Base-by-base conservation (phyloP, 2,888 invertebrate genomes). In the Automeris io region DNA sequence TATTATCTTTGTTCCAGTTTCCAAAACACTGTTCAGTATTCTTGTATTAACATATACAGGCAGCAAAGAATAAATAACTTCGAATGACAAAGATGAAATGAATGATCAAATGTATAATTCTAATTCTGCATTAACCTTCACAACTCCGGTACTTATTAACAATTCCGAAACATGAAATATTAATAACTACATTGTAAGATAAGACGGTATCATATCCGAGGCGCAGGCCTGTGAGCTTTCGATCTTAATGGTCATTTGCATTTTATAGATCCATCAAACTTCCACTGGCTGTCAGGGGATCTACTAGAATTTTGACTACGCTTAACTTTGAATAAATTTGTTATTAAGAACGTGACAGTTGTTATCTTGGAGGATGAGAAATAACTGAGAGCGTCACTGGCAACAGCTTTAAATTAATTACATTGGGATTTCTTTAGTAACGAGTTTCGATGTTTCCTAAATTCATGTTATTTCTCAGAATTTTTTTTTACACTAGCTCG, bases 171-270 rank as follows among this genome's bases (percentile, higher is more conserved):
- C 16, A 16, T 16, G 13, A 29, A 29, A 29, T 29, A 16, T 29
- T 29, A 29, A 29, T 29, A 29, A 29, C 29, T 29, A 29, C 16
- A 29, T 29, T 29, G 13, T 16, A 29, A 29, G 29, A 29, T 29
- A 29, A 29, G 29, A 29, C 29, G 13, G 29, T 29, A 29, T 29
- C 29, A 29, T 29, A 16, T 29, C 29, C 29, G 29, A 29, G 29
- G 29, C 25, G 13, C 16, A 29, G 29, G 16, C 29, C 16, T 16
- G 29, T 8, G 13, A n/a, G 8, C 8, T 9, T 29, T 29, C 29
- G 29, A 29, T 29, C 29, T 29, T 29, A 29, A 29, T 29, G 29
- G 16, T 29, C 29, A 29, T 29, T 29, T 29, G 29, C 29, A 29
- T 29, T 29, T 29, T 29, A 29, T 29, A 29, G 29, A 29, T 16